phyloP scores from a whole-genome alignment of 2,797 vertebrate species.

The Triplophysa yarkandensis region DNA sequence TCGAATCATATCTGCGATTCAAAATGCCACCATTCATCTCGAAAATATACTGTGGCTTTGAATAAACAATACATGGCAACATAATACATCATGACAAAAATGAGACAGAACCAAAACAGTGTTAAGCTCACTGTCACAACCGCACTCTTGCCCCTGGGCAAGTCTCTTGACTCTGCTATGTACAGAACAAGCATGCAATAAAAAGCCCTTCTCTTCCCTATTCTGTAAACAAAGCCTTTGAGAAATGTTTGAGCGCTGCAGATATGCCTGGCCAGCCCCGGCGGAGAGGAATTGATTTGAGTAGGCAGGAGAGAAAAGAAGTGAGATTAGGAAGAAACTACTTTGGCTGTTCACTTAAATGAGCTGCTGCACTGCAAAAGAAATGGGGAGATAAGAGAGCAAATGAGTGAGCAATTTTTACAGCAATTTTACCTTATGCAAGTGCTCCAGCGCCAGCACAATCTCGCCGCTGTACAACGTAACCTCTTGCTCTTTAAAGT shows the following conservation, averaged over 20 bases:
- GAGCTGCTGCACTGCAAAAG: not conserved
- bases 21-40: conserved; percentile 23
- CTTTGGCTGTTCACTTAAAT: conserved; percentile 15
- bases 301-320: conserved; percentile 37
- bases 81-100: conserved; percentile 23
- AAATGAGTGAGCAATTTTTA: conserved; percentile 20
- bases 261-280: conserved; percentile 37
- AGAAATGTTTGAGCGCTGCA: conserved; percentile 39
- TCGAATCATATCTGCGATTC: conserved; percentile 14
- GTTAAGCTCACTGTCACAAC: conserved; percentile 39
- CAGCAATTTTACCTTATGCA: conserved; percentile 85
- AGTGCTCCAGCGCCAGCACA: conserved; percentile 91
- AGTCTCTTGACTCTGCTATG: conserved; percentile 36
- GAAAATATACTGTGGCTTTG: conserved; percentile 21
- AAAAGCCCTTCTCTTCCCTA: conserved; percentile 37
- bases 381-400: conserved; percentile 17
- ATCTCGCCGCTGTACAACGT: conserved; percentile 97
- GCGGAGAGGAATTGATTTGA: conserved; percentile 48
- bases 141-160: conserved; percentile 6
- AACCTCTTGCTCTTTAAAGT: conserved; percentile 93
- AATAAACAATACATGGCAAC: conserved; percentile 37
- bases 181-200: conserved; percentile 37
- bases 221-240: conserved; percentile 52
- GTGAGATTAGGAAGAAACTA: conserved; percentile 31
- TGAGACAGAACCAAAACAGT: conserved; percentile 25